Evolutionary conservation across 2,113 vertebrate genomes (phyloP), one percentile per base, ranked within the genome.

Genomic region (Anser cygnoides): DNA sequence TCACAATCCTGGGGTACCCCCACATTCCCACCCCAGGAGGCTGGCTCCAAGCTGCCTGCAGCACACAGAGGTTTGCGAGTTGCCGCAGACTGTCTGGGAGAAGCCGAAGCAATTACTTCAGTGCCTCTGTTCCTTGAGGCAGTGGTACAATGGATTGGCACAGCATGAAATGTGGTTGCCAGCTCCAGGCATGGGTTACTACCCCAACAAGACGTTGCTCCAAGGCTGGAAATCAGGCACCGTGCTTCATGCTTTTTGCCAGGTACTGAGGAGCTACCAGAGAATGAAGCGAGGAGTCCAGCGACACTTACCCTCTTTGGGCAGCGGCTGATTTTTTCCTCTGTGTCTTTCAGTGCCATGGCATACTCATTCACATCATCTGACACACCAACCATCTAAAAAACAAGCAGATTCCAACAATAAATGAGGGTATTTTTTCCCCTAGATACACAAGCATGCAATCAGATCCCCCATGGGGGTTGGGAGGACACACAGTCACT

Each of bases 321-420:
- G 63, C 99, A 99, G 49, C 99, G 98, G 43, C 97, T 98, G 41
- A 99, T 99, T 97, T 99, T 99, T 97, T 99, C 99, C 66, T 99
- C 99, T 0, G 99, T 99, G 97, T 99, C 99, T 95, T 99, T 99
- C 95, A 99, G 97, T 3, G 99, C 99, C 83, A 99, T 94, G 2
- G 99, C 99, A 9, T 99, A 99, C 71, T 99, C 99, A 15, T 98
- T 99, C 81, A 99, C 99, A 46, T 99, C 99, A 29, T 99, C 99
- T 0, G 99, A 99, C 46, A 99, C 99, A 44, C 99, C 99, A 91
- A 99, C 99, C 99, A 99, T 99, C 99, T 99, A 96, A 95, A 96
- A 96, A 70, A 14, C 59, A 97, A 66, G 55, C 29, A 92, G n/a
- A 71, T 73, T 55, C 25, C 76, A 95, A 70, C 31, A 82, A 80